Percentiles rank a stretch among this genome's conserved stretches.
Evolutionary conservation across 2,113 vertebrate genomes (phyloP).

Genomic region (Chaenocephalus aceratus): DNA sequence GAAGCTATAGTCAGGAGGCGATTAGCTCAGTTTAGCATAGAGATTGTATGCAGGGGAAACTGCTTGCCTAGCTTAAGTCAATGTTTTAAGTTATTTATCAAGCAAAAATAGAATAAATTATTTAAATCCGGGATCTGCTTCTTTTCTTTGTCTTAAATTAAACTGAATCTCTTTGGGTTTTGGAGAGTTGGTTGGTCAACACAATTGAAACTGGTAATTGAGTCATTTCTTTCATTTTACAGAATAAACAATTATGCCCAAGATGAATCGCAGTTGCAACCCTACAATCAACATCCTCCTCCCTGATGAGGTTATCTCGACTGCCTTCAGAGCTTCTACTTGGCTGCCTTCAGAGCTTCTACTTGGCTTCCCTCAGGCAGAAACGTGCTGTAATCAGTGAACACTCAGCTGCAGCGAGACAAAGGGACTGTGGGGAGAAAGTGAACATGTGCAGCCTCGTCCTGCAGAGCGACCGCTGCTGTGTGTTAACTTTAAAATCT

Average conservation of each 20-base stretch:
- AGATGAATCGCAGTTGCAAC: not conserved
- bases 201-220: not conserved
- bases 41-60: not conserved
- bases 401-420: slow-evolving; percentile 35
- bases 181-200: not conserved
- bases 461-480: slow-evolving; percentile 27
- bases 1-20: too few species aligned
- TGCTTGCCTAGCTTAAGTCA: too few species aligned
- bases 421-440: slow-evolving; percentile 44
- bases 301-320: slow-evolving; percentile 15
- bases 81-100: too few species aligned
- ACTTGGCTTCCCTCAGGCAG: slow-evolving; percentile 20
- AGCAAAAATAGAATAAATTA: not conserved
- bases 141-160: not conserved
- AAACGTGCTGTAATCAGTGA: slow-evolving; percentile 46
- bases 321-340: slow-evolving; percentile 12
- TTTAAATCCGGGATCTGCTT: not conserved
- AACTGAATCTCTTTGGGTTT: not conserved
- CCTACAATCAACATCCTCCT: not conserved
- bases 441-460: slow-evolving; percentile 43
- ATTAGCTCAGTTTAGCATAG: not conserved
- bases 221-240: not conserved
- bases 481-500: slow-evolving; percentile 42
- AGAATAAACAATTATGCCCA: not conserved
- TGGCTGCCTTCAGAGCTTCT: slow-evolving; percentile 17